Conservation (phyloP, 2,797 vertebrate genomes). For the Mycteria americana region DNA sequence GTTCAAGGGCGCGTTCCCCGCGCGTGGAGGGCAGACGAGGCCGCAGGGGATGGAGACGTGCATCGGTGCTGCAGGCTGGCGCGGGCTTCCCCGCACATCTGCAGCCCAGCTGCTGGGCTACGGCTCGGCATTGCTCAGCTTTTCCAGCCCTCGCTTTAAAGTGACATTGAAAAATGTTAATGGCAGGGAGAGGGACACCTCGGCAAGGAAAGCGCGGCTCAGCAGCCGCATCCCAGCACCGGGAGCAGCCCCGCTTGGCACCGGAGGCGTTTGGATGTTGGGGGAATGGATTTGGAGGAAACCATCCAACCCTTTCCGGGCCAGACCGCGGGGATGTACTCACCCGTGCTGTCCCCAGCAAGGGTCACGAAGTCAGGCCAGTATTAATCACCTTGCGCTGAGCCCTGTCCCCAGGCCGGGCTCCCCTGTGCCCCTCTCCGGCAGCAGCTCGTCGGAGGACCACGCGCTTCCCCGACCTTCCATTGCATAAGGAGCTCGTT, state of each 20-base stretch:
- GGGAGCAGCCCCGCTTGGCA: neutral
- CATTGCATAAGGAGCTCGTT: neutral
- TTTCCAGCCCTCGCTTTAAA: neutral
- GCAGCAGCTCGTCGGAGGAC: rapidly evolving
- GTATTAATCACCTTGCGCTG: neutral
- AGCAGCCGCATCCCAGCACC: rapidly evolving
- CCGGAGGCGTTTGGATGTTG: neutral
- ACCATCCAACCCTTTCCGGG: neutral
- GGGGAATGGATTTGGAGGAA: neutral
- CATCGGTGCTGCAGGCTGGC: neutral
- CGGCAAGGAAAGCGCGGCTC: rapidly evolving
- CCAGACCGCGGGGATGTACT: neutral
- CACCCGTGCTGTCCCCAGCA: neutral
- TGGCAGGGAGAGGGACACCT: neutral
- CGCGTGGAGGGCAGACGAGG: rapidly evolving
- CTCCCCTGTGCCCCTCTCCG: neutral
- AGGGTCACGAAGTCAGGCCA: neutral
- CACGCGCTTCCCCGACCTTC: neutral
- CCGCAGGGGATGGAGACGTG: neutral
- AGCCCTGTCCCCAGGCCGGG: neutral
- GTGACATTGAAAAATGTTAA: neutral
- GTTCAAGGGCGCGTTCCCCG: rapidly evolving
- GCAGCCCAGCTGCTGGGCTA: constrained; percentile 29
- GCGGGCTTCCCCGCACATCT: neutral
- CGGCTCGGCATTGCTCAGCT: neutral